phyloP scores from a whole-genome alignment of 2,888 invertebrate genomes.

The Drosophila histrio region DNA sequence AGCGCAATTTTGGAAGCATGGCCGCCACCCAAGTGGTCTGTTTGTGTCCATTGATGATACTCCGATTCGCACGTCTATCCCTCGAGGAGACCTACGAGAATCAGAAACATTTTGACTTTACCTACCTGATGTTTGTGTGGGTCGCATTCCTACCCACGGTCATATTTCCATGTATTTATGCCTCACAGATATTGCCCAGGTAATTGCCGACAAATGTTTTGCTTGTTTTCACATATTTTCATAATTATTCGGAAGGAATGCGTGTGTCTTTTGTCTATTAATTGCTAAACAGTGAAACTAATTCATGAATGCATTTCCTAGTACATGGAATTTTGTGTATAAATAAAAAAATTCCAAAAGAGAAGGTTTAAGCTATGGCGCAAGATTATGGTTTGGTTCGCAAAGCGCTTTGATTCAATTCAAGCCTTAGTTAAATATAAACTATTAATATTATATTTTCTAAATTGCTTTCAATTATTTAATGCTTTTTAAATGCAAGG shows the following conservation, averaged over 20 bases:
- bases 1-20: conserved; percentile 88
- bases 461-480: no score
- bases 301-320: background rate
- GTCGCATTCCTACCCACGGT: conserved; percentile 89
- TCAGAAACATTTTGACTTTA: conserved; percentile 88
- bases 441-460: no score
- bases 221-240: background rate
- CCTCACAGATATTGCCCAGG: conserved; percentile 88
- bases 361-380: no score
- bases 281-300: background rate
- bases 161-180: conserved; percentile 88
- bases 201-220: conserved; percentile 76
- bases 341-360: background rate
- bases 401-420: no score
- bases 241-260: background rate
- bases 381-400: no score
- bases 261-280: background rate
- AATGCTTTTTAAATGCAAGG: no score
- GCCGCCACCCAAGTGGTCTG: conserved; percentile 88
- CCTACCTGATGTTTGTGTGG: conserved; percentile 89
- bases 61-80: conserved; percentile 87
- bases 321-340: background rate
- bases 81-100: conserved; percentile 89
- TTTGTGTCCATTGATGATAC: conserved; percentile 88
- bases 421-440: no score